These are phyloP conservation scores for Litoditis marina DNA, from an alignment of 2,888 invertebrate genomes.

Conservation along the genomic window DNA sequence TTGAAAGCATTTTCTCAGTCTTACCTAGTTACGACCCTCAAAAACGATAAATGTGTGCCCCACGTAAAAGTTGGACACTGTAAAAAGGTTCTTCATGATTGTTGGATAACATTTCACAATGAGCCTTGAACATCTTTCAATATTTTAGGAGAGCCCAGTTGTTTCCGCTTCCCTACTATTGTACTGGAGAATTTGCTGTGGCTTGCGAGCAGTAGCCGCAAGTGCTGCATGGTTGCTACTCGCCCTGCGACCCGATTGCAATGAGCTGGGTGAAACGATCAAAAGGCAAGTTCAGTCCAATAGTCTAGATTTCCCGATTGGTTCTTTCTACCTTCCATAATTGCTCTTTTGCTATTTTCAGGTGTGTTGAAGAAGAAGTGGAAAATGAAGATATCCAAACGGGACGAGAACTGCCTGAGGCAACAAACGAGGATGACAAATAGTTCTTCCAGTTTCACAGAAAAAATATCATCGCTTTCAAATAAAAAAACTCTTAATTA, in stretches of 20 bases:
- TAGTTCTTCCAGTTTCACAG: no score
- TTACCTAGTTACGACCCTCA: not conserved
- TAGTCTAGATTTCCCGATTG: no score
- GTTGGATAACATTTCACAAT: not conserved
- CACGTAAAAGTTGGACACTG: no score
- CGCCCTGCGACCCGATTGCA: constrained; percentile 28
- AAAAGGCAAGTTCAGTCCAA: no score
- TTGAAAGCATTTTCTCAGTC: not conserved
- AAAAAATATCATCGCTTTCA: no score
- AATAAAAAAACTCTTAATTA: no score
- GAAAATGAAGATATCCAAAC: no score
- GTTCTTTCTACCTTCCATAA: no score
- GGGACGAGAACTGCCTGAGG: no score
- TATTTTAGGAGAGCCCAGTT: not conserved
- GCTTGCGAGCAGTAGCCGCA: constrained; percentile 21
- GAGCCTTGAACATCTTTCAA: not conserved
- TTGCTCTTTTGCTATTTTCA: no score
- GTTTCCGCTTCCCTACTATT: not conserved
- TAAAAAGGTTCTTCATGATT: not conserved
- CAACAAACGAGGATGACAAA: no score
- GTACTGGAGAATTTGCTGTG: constrained; percentile 26
- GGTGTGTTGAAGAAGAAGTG: no score
- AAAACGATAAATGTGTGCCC: not conserved
- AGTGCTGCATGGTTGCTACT: constrained; percentile 25
- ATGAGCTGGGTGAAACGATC: constrained; percentile 23